Base-by-base conservation (phyloP, 2,888 invertebrate genomes). In the Sphaerophoria taeniata region DNA sequence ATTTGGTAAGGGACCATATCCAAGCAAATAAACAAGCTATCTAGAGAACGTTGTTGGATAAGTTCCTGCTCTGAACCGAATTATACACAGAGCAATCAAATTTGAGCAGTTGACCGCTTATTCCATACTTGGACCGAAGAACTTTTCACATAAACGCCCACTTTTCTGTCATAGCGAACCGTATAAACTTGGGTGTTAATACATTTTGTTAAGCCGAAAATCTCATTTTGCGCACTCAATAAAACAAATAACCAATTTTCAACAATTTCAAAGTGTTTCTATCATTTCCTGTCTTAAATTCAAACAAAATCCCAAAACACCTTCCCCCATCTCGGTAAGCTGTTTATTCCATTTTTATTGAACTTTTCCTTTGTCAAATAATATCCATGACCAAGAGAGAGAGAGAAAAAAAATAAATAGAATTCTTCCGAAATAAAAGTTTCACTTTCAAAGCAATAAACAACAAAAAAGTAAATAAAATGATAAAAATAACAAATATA, bases 391-490 rank as follows among this genome's bases (percentile, higher is more conserved):
- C n/a, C n/a, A n/a, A n/a, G n/a, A n/a, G n/a, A n/a, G n/a, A n/a
- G n/a, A n/a, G n/a, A n/a, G 39, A 43, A 11, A 9, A 43, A 43
- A 43, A 4, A 11, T 43, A 43, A 43, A 70, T 70, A 70, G 73
- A 56, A 49, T 71, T 63, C 65, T 34, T 14, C 16, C 3, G 14
- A 49, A 85, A 80, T 77, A 85, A 85, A 80, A 81, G 76, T 85
- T 85, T 76, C 80, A 85, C 85, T 80, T 70, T 80, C 73, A 60
- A 73, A 80, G 73, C 85, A 80, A 85, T 85, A 85, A 85, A 85
- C 80, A 85, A 73, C 65, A n/a, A 85, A 34, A 81, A 76, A 85
- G 77, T 73, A 85, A 80, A 80, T 73, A 73, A 76, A 85, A 85
- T 77, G 73, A 80, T 65, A n/a, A 76, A 81, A 73, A 80, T 47